Evolutionary conservation across 2,113 vertebrate species (phyloP).

Genomic region (Cepphus grylle): DNA sequence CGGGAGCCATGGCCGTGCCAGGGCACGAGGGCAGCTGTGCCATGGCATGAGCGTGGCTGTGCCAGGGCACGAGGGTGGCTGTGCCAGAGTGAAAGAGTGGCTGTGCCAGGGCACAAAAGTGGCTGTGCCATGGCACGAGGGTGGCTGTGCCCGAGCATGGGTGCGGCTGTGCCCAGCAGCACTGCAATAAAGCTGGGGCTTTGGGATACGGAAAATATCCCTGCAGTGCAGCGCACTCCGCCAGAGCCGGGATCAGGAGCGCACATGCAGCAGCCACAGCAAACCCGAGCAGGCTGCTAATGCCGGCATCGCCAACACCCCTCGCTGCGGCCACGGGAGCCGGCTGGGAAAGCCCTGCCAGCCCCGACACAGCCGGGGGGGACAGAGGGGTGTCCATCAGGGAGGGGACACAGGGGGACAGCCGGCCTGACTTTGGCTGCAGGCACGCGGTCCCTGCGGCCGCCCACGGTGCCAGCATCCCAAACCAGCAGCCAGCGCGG

Average conservation of each 20-base stretch:
- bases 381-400: background rate
- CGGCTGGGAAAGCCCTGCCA: background rate
- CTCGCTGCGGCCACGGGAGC: background rate
- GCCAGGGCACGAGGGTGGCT: background rate
- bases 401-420: background rate
- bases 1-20: background rate
- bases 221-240: background rate
- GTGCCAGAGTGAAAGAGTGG: background rate
- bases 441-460: background rate
- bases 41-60: background rate
- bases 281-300: background rate
- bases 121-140: background rate
- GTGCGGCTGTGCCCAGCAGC: background rate
- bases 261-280: background rate
- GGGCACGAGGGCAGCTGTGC: too few relatives aligned
- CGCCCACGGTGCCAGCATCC: background rate
- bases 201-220: background rate
- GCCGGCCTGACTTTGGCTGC: background rate
- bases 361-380: background rate
- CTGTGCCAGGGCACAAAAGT: too few relatives aligned
- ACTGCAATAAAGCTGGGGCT: background rate
- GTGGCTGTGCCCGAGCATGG: background rate
- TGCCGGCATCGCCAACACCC: accelerated
- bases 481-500: background rate
- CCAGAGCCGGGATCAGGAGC: background rate